Evolutionary conservation across 2,113 vertebrate genomes (phyloP), one percentile per base, ranked within the genome.

Genomic region (Pituophis catenifer): DNA sequence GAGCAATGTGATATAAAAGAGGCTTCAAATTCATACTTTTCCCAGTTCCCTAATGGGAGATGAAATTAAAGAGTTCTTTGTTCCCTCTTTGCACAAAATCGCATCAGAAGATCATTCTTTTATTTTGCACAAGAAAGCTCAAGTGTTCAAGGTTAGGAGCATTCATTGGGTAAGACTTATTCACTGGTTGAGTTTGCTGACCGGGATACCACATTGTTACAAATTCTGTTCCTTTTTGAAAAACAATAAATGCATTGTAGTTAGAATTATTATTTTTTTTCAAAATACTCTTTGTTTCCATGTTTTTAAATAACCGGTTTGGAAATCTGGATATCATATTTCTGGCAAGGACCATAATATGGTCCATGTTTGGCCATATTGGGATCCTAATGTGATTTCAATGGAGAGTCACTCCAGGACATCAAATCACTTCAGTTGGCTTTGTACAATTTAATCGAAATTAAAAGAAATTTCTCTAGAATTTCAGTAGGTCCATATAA

Each of bases 21-120:
- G 85, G 6, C 55, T 89, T 96, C 11, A 0, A 24, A n/a, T 75
- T 94, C 86, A 89, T 88, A 91, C 88, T 94, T 95, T 88, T 81
- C 50, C 24, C 92, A 52, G 89, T 62, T 52, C 54, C 44, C 44
- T 94, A 93, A 95, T 93, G 93, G 91, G 91, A 52, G 3, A 87
- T 44, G 52, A 91, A 95, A 90, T 95, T 94, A 89, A 96, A 95
- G 86, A 96, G 91, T 3, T 94, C 92, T 95, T 95, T 95, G 85
- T 94, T 95, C 55, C 93, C 94, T 85, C 62, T 95, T 95, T 54
- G 93, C 62, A 96, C 94, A 93, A 97, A 97, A 94, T 86, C 89
- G 12, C 89, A 65, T 86, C 93, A 93, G 95, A 97, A 95, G 91
- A 3, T 93, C 92, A 92, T 91, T 90, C 57, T 95, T 95, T 92